Evolutionary conservation across 2,797 vertebrate species (phyloP).

Genomic region (Tapirus indicus): DNA sequence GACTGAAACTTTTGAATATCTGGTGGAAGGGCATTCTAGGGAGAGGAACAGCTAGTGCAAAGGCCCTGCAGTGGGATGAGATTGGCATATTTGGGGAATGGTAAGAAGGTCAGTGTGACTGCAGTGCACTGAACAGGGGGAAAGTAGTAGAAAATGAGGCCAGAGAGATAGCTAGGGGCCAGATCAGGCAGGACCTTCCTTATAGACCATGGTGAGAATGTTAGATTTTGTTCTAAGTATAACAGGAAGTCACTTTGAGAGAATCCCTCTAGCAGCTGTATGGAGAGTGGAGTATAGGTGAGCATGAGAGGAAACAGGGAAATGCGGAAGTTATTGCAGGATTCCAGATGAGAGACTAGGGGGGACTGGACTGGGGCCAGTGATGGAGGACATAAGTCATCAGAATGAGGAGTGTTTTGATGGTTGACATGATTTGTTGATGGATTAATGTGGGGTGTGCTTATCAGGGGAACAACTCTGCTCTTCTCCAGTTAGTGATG

Average conservation of each 20-base stretch:
- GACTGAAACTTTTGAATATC: not conserved
- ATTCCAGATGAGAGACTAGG: not conserved
- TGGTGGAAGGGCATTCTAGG: not conserved
- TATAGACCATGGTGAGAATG: not conserved
- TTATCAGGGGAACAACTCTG: slow-evolving; percentile 18
- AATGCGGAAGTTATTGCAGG: not conserved
- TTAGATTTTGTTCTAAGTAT: not conserved
- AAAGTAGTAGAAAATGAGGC: not conserved
- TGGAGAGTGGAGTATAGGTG: slow-evolving; percentile 20
- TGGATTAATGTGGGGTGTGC: not conserved
- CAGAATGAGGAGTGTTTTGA: not conserved
- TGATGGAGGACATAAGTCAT: not conserved
- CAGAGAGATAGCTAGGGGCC: not conserved
- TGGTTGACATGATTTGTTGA: not conserved
- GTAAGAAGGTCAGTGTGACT: not conserved
- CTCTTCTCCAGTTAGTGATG: slow-evolving; percentile 57
- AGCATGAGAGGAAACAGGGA: not conserved
- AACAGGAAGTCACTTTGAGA: not conserved
- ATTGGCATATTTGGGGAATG: not conserved
- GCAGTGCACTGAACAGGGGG: not conserved
- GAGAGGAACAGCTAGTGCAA: not conserved
- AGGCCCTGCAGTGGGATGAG: not conserved
- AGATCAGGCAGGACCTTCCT: not conserved
- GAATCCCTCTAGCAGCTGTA: not conserved
- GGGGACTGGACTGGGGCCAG: too few species aligned